Percentiles rank a stretch among this genome's conserved stretches.
Evolutionary conservation across 2,888 invertebrate species (phyloP).

Genomic region (Rotaria magnacalcarata): DNA sequence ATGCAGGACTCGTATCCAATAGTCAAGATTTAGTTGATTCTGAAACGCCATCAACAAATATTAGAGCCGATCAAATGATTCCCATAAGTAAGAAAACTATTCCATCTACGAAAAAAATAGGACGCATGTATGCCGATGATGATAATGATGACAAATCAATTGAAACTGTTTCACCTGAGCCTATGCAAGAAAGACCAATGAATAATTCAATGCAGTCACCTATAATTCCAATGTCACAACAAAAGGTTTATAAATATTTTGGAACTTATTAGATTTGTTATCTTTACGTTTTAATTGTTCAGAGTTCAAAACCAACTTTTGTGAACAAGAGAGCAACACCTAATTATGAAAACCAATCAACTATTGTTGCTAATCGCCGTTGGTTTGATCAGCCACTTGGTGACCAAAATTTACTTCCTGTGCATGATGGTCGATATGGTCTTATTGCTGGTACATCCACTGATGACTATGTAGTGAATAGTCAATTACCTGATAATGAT

Average conservation of each 20-base stretch:
- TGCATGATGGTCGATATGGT: constrained; percentile 23
- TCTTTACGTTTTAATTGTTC: not conserved
- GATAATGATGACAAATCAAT: not conserved
- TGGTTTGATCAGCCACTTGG: constrained; percentile 31
- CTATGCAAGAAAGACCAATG: not conserved
- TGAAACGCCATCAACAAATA: not conserved
- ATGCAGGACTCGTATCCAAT: not conserved
- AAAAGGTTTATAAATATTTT: not conserved
- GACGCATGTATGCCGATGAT: not conserved
- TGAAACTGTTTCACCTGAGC: not conserved
- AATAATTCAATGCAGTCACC: not conserved
- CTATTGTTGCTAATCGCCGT: not conserved
- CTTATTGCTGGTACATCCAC: not conserved
- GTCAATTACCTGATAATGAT: not conserved
- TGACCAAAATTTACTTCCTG: constrained; percentile 18
- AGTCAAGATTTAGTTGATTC: not conserved
- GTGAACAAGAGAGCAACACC: not conserved
- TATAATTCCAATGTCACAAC: not conserved
- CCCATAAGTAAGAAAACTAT: not conserved
- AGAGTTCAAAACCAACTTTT: not conserved
- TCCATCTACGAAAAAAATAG: too few species aligned
- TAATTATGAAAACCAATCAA: not conserved
- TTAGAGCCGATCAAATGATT: too few species aligned
- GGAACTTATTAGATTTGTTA: not conserved
- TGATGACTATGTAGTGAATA: not conserved